phyloP scores from a whole-genome alignment of 2,888 invertebrate genomes.

The Dione juno region DNA sequence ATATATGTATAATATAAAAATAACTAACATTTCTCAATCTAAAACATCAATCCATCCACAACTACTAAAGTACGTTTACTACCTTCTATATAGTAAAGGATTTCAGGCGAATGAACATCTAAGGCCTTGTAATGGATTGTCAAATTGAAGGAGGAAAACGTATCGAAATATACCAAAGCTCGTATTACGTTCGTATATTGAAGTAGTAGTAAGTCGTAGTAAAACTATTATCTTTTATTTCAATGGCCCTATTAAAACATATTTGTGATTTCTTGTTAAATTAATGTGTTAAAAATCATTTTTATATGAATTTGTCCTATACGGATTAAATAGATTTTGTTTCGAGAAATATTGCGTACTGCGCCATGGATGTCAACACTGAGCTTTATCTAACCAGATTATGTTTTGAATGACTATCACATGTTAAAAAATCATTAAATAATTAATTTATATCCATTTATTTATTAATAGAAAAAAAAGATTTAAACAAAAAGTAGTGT shows the following conservation, averaged over 20 bases:
- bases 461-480: too few relatives aligned
- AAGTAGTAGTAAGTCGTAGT: neutral
- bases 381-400: neutral
- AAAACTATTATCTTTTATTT: neutral
- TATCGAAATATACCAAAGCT: conserved; percentile 20
- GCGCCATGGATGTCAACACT: neutral
- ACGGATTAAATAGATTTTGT: too few relatives aligned
- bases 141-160: conserved; percentile 15
- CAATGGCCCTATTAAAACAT: conserved; percentile 5
- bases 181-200: conserved; percentile 2
- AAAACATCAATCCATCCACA: neutral
- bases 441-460: too few relatives aligned
- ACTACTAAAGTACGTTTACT: neutral
- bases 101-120: neutral
- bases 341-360: neutral
- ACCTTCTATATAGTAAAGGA: neutral
- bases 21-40: neutral
- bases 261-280: neutral
- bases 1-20: neutral
- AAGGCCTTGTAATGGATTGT: conserved; percentile 13
- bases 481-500: too few relatives aligned
- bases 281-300: neutral
- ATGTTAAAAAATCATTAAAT: too few relatives aligned
- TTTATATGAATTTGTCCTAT: too few relatives aligned
- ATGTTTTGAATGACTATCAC: too few relatives aligned